Percentiles rank a stretch among this genome's conserved stretches.
These are phyloP conservation scores for Microplitis demolitor DNA, from an alignment of 1,140 invertebrate genomes.

Conservation along the genomic window DNA sequence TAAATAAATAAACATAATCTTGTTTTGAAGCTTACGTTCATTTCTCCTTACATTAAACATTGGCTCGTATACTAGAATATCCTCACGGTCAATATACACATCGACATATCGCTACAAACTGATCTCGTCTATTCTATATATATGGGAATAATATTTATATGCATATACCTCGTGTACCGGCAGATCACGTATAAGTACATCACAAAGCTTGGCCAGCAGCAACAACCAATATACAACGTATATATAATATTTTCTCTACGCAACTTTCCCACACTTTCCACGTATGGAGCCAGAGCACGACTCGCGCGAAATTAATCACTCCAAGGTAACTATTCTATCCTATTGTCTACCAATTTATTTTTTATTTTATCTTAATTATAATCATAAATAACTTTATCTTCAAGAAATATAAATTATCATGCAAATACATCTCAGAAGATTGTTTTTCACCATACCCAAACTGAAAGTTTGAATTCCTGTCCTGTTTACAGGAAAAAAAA, in stretches of 20 bases:
- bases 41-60: neutral
- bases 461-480: too few relatives aligned
- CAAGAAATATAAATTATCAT: neutral
- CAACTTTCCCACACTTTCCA: slow-evolving; percentile 61
- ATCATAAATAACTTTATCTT: neutral
- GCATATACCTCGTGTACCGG: slow-evolving; percentile 11
- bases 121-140: slow-evolving; percentile 6
- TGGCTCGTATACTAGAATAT: neutral
- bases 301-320: slow-evolving; percentile 12
- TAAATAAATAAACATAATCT: too few relatives aligned
- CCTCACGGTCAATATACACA: slow-evolving; percentile 10
- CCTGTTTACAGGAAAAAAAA: too few relatives aligned
- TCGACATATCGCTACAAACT: slow-evolving; percentile 10
- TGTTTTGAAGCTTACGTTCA: neutral
- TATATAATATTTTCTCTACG: slow-evolving; percentile 50
- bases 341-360: slow-evolving; percentile 1
- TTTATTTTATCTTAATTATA: neutral
- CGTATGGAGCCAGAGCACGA: slow-evolving; percentile 13
- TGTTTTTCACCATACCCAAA: too few relatives aligned
- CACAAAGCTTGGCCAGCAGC: too few relatives aligned
- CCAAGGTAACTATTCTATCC: neutral
- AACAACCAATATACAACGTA: slow-evolving; percentile 34
- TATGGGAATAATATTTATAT: neutral
- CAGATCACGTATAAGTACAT: too few relatives aligned
- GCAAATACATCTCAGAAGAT: too few relatives aligned